Conservation (phyloP, 2,888 invertebrate genomes). For the Ferrisia virgata region DNA sequence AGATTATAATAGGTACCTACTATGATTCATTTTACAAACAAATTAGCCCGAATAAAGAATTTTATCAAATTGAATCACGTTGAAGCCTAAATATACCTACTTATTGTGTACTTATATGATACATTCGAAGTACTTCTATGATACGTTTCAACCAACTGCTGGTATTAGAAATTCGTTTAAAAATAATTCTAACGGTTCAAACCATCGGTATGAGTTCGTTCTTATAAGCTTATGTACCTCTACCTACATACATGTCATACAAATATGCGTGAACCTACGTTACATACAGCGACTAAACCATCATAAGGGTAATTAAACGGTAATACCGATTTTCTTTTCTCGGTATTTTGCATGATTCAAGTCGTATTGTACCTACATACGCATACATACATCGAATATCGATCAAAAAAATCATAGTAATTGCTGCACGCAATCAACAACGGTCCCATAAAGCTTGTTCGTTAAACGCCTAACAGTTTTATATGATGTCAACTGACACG, state of each 20-base stretch:
- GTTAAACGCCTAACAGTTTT: background rate
- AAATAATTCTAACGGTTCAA: background rate
- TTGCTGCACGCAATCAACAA: background rate
- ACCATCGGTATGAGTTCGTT: background rate
- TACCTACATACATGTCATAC: no score
- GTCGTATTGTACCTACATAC: no score
- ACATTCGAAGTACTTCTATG: background rate
- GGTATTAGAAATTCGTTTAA: background rate
- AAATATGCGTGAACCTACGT: background rate
- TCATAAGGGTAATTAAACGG: background rate
- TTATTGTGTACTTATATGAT: no score
- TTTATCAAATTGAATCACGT: no score
- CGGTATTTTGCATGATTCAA: background rate
- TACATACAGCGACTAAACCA: background rate
- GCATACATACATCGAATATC: background rate
- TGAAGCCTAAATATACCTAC: no score
- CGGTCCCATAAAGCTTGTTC: background rate
- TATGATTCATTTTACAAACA: no score
- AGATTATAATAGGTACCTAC: no score
- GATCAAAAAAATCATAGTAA: background rate
- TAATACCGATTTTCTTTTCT: background rate
- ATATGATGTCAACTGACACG: background rate
- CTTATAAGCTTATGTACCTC: background rate
- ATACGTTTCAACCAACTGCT: no score
- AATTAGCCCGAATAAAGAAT: no score